phyloP scores from a whole-genome alignment of 2,888 invertebrate species.

The Polia nebulosa region DNA sequence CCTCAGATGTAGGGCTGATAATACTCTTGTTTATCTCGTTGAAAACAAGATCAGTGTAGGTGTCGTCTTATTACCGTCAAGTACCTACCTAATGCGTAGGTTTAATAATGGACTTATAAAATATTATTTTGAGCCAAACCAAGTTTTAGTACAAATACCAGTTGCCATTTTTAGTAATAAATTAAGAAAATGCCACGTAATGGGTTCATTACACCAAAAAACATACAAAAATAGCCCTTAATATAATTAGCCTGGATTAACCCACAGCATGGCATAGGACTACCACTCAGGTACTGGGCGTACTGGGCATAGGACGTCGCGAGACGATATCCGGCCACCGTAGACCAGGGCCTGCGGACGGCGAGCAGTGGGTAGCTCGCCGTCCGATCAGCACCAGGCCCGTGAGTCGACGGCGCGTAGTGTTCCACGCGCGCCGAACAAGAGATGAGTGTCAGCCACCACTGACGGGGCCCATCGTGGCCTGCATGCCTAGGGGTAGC shows the following conservation, averaged over 20 bases:
- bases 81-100: slow-evolving; percentile 59
- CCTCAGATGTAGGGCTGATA: slow-evolving; percentile 70
- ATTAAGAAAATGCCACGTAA: neutral
- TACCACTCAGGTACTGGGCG: too few species aligned
- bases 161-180: neutral
- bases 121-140: neutral
- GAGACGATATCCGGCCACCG: too few species aligned
- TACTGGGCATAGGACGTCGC: too few species aligned
- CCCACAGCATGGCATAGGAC: neutral
- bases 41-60: slow-evolving; percentile 68
- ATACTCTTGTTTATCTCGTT: slow-evolving; percentile 30
- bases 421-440: too few species aligned
- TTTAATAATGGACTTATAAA: slow-evolving; percentile 51
- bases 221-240: neutral
- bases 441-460: too few species aligned
- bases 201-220: neutral
- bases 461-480: too few species aligned
- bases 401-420: too few species aligned
- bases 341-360: too few species aligned
- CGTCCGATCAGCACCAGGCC: too few species aligned
- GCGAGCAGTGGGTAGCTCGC: too few species aligned
- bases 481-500: too few species aligned
- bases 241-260: neutral
- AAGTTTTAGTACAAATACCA: neutral
- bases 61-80: slow-evolving; percentile 64